Base-by-base conservation (phyloP, 2,113 vertebrate species). In the Aldabrachelys gigantea region DNA sequence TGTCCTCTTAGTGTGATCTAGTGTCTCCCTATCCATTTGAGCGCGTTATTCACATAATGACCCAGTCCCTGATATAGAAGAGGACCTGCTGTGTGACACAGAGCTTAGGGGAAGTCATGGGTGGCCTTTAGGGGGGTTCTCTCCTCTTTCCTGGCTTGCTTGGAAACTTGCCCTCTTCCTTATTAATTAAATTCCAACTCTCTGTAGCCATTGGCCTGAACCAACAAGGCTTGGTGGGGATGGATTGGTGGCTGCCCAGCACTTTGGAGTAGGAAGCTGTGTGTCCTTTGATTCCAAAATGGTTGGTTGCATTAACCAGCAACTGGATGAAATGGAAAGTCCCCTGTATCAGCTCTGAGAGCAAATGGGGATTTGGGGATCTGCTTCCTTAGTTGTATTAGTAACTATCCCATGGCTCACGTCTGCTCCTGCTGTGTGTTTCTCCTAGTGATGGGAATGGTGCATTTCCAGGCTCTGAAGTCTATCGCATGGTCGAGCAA, bases 401-500 rank as follows among this genome's bases (percentile, higher is more conserved):
- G 31, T 35, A 35, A 17, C 35, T n/a, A 21, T 17, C 16, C 35
- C 65, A 22, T 10, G 65, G n/a, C 83, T 93, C 52, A 53, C 9
- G 7, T n/a, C 76, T 78, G 8, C 11, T 41, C 41, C 5, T 52
- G 65, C 9, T 88, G 16, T 75, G 35, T 38, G 24, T 49, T 81
- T 50, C 82, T 31, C 91, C 27, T 85, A 99, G 98, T 0, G 97
- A 98, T 27, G 98, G 98, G 41, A 97, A 83, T 6, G 98, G 98
- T 10, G 53, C 49, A 0, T 99, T 98, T 93, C 96, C 98, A 0
- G 98, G 98, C 0, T 87, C 87, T 0, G 97, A 99, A 47, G 87
- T 99, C 96, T 99, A 98, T 84, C 97, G 97, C 49, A 97, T 98
- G 98, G 97, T 99, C 0, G 94, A 96, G 69, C 97, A 98, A 75